phyloP scores from a whole-genome alignment of 1,140 invertebrate genomes.

The Cepaea nemoralis region DNA sequence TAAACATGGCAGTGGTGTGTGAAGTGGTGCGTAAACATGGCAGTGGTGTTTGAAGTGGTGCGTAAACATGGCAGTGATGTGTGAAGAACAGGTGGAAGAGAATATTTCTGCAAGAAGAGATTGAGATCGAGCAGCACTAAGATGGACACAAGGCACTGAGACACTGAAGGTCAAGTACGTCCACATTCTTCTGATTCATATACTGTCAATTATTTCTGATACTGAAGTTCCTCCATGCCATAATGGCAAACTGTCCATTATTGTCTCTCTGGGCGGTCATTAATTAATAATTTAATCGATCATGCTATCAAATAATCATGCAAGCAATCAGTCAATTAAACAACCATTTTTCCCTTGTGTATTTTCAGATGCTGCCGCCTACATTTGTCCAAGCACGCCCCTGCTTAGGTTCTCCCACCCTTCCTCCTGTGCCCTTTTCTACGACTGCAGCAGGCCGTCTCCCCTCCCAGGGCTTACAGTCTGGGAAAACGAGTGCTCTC shows the following conservation, averaged over 20 bases:
- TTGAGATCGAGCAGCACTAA: too few species aligned
- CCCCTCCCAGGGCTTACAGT: constrained; percentile 42
- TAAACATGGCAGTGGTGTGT: too few species aligned
- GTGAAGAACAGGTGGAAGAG: too few species aligned
- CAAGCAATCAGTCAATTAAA: background rate
- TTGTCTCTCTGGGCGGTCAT: background rate
- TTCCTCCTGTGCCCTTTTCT: constrained; percentile 53
- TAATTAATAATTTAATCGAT: background rate
- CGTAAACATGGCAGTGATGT: too few species aligned
- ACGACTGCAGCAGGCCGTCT: constrained; percentile 51
- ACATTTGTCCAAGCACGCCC: constrained; percentile 53
- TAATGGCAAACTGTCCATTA: background rate
- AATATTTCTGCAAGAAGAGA: too few species aligned
- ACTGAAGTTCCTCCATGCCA: background rate
- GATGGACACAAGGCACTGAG: too few species aligned
- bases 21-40: too few species aligned
- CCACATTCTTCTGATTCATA: background rate
- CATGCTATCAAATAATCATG: background rate
- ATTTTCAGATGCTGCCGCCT: constrained; percentile 47
- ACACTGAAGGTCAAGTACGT: background rate
- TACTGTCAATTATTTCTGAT: background rate
- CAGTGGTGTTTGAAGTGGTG: too few species aligned
- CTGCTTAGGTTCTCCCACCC: constrained; percentile 53
- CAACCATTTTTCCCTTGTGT: background rate
- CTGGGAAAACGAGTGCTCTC: constrained; percentile 57